Conservation (phyloP, 2,113 vertebrate genomes). For the Myotis brandtii region DNA sequence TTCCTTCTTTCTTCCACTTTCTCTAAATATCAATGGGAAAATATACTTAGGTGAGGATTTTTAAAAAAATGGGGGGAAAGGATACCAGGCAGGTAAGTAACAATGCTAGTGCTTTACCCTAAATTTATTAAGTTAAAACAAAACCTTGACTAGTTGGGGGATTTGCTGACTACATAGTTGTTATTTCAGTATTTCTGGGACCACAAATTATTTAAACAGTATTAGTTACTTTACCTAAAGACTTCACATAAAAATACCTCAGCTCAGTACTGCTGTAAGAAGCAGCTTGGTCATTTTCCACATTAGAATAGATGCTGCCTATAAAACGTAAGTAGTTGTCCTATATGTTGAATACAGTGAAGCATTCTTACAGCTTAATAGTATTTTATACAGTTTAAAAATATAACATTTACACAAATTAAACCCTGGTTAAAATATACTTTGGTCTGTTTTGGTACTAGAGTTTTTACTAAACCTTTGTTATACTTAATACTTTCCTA, state of each 20-base stretch:
- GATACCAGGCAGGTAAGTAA: background rate
- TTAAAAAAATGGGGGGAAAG: background rate
- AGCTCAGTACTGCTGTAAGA: background rate
- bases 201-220: background rate
- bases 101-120: background rate
- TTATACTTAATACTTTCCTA: background rate
- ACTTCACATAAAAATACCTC: background rate
- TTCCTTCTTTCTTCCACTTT: background rate
- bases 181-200: slow-evolving; percentile 14
- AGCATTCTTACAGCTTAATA: background rate
- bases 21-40: background rate
- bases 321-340: background rate
- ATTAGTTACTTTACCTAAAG: background rate
- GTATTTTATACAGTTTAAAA: background rate
- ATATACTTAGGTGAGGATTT: background rate
- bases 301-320: background rate
- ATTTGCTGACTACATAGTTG: background rate
- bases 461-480: background rate
- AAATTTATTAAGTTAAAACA: background rate
- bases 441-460: background rate
- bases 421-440: slow-evolving; percentile 2
- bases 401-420: background rate
- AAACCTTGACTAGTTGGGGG: background rate
- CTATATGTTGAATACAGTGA: background rate
- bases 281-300: background rate